Percentiles rank a stretch among this genome's conserved stretches.
phyloP scores from a whole-genome alignment of 2,797 vertebrate genomes.

The Artibeus lituratus region DNA sequence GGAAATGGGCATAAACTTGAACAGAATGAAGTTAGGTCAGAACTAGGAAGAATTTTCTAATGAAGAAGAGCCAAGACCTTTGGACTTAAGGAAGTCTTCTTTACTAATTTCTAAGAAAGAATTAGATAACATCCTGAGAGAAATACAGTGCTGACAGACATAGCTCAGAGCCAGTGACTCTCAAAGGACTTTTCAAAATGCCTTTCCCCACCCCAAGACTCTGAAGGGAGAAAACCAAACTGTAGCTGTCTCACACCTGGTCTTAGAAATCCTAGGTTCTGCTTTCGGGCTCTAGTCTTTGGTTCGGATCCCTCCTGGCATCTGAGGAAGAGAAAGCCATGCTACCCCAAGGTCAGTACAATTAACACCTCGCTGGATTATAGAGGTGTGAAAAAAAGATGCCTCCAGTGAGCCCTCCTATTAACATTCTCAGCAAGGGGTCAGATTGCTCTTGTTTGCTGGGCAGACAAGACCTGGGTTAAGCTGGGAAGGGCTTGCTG shows the following conservation, averaged over 20 bases:
- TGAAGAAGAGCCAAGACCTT: not conserved
- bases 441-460: conserved; percentile 67
- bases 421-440: conserved; percentile 43
- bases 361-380: conserved; percentile 37
- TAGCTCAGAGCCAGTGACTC: not conserved
- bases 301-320: not conserved
- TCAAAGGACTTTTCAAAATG: conserved; percentile 19
- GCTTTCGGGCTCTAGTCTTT: not conserved
- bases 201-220: not conserved
- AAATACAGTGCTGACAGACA: not conserved
- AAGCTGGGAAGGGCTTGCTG: conserved; percentile 57
- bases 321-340: not conserved
- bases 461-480: conserved; percentile 73
- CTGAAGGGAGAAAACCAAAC: not conserved
- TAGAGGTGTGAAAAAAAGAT: conserved; percentile 22
- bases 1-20: not conserved
- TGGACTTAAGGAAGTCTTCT: not conserved
- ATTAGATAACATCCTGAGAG: not conserved
- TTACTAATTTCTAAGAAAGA: conserved; percentile 2
- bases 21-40: not conserved
- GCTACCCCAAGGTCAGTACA: conserved; percentile 62
- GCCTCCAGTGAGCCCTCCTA: not conserved
- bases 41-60: not conserved
- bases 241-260: not conserved
- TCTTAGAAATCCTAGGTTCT: not conserved